Percentiles rank a stretch among this genome's conserved stretches.
Conservation (phyloP, 1,140 invertebrate genomes). For the Leptinotarsa defecta region DNA sequence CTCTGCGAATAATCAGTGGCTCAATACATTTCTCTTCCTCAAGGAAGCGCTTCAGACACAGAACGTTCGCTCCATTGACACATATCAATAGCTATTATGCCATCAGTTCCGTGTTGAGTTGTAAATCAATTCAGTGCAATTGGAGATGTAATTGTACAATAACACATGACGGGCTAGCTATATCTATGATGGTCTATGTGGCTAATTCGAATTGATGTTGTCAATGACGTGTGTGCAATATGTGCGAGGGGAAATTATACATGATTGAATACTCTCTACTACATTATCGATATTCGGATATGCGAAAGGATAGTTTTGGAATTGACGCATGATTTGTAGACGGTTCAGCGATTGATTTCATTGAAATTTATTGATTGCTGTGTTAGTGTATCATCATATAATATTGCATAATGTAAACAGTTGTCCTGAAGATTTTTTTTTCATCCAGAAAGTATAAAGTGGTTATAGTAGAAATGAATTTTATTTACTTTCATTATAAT, state of each 20-base stretch:
- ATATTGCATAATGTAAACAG: no score
- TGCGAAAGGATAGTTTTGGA: neutral
- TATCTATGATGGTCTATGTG: conserved; percentile 32
- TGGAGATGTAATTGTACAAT: conserved; percentile 48
- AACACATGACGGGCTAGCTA: conserved; percentile 41
- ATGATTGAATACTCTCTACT: conserved; percentile 21
- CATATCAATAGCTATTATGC: conserved; percentile 37
- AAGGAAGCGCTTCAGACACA: conserved; percentile 7
- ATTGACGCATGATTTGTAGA: conserved; percentile 19
- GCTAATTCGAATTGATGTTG: conserved; percentile 46
- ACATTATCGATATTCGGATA: conserved; percentile 23
- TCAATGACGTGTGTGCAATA: conserved; percentile 37
- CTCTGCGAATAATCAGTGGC: neutral
- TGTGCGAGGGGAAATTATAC: conserved; percentile 22
- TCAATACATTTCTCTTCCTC: neutral
- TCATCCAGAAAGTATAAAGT: no score
- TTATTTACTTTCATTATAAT: no score
- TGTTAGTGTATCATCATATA: no score
- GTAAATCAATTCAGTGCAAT: conserved; percentile 47
- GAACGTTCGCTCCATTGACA: conserved; percentile 24
- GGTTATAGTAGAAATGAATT: no score
- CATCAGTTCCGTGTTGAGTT: conserved; percentile 37
- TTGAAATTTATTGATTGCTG: no score
- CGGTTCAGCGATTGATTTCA: no score
- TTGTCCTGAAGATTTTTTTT: no score